phyloP scores from a whole-genome alignment of 2,888 invertebrate genomes.

The Pachycephus smyrnensis region DNA sequence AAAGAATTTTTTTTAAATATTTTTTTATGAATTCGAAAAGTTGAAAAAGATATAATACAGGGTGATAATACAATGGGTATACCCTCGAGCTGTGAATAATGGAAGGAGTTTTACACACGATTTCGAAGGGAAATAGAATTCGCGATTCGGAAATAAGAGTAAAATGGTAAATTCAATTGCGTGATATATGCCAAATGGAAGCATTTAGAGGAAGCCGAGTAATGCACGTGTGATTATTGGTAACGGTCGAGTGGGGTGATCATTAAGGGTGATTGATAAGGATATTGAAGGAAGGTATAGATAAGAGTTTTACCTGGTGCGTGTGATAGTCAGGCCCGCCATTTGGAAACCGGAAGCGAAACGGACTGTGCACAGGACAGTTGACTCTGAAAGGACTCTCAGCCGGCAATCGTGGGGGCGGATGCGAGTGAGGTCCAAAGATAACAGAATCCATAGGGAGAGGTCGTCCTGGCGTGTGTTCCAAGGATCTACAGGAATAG shows the following conservation, averaged over 20 bases:
- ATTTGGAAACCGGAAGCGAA: constrained; percentile 73
- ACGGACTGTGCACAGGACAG: constrained; percentile 83
- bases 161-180: not conserved
- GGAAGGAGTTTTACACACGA: not conserved
- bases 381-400: constrained; percentile 70
- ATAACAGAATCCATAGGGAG: constrained; percentile 69
- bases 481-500: constrained; percentile 58
- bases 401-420: constrained; percentile 68
- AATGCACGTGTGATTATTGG: no score
- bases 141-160: not conserved
- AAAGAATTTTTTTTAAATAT: not conserved
- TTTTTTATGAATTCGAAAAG: not conserved
- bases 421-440: constrained; percentile 68
- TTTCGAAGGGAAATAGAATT: constrained; percentile 1
- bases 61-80: not conserved
- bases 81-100: not conserved
- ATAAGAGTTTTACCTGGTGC: constrained; percentile 62
- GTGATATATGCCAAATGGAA: not conserved
- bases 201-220: not conserved
- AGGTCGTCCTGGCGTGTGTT: constrained; percentile 67
- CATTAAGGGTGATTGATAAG: no score
- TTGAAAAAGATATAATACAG: no score
- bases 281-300: not conserved
- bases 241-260: no score
- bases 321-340: constrained; percentile 69